A percentile compares a stretch with the other conserved stretches of the same genome.
phyloP scores from a whole-genome alignment of 2,113 vertebrate genomes.

The Colaptes auratus region DNA sequence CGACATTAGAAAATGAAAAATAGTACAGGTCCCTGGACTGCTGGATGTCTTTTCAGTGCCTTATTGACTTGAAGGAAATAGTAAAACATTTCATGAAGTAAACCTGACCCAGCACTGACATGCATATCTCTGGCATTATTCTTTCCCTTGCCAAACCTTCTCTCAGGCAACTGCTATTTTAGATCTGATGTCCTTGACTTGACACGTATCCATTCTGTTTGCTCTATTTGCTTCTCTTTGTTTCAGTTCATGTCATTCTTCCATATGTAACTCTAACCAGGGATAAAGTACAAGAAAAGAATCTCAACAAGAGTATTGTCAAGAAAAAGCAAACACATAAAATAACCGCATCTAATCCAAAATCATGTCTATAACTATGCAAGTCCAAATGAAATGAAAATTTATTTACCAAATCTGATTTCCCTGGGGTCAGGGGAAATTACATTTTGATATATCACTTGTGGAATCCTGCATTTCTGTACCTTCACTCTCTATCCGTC shows the following conservation, averaged over 20 bases:
- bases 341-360: not conserved
- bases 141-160: not conserved
- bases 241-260: not conserved
- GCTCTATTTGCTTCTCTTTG: not conserved
- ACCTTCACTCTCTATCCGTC: not conserved
- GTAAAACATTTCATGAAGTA: not conserved
- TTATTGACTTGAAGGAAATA: not conserved
- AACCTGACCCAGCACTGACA: not conserved
- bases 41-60: not conserved
- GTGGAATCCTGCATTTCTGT: not conserved
- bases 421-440: accelerated
- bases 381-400: not conserved
- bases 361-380: not conserved
- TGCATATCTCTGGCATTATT: not conserved
- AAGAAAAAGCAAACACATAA: not conserved
- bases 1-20: not conserved
- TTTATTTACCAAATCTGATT: not conserved
- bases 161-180: constrained; percentile 3
- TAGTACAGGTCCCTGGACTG: not conserved
- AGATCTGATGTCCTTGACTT: not conserved
- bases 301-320: not conserved
- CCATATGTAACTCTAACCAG: not conserved
- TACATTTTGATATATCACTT: not conserved
- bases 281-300: not conserved
- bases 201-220: not conserved